Conservation (phyloP, 2,888 invertebrate species). For the Odontocerum albicorne region DNA sequence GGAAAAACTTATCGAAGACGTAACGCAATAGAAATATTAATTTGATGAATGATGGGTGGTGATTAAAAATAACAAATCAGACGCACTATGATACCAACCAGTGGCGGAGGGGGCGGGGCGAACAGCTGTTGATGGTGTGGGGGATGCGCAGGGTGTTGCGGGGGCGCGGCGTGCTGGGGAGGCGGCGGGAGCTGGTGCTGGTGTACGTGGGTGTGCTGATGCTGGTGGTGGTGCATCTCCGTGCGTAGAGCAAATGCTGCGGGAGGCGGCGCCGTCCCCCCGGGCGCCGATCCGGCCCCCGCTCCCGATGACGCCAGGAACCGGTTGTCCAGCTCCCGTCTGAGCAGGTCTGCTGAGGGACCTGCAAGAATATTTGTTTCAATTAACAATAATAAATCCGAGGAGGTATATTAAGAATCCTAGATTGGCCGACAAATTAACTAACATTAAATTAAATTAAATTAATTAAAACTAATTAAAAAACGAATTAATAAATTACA, state of each 20-base stretch:
- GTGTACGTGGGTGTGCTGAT: slow-evolving; percentile 90
- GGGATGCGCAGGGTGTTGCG: slow-evolving; percentile 43
- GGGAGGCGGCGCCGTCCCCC: slow-evolving; percentile 46
- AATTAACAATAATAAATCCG: too few species aligned
- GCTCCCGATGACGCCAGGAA: slow-evolving; percentile 84
- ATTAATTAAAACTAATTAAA: too few species aligned
- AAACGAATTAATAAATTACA: too few species aligned
- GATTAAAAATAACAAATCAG: too few species aligned
- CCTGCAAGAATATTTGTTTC: slow-evolving; percentile 43
- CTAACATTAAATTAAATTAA: too few species aligned
- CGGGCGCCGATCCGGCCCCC: slow-evolving; percentile 47
- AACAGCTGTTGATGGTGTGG: slow-evolving; percentile 39
- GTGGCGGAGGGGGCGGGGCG: slow-evolving; percentile 63
- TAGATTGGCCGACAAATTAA: too few species aligned
- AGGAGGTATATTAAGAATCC: too few species aligned
- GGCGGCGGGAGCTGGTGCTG: slow-evolving; percentile 75
- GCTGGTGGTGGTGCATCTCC: slow-evolving; percentile 92
- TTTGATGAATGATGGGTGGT: too few species aligned
- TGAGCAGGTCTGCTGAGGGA: slow-evolving; percentile 74
- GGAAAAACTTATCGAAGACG: too few species aligned
- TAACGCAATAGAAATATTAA: too few species aligned
- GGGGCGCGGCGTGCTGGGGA: slow-evolving; percentile 59
- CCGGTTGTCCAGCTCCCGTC: slow-evolving; percentile 87
- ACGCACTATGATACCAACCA: slow-evolving; percentile 56
- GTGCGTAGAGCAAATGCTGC: slow-evolving; percentile 70